phyloP scores from a whole-genome alignment of 2,888 invertebrate species.

The Hydraecia micacea region DNA sequence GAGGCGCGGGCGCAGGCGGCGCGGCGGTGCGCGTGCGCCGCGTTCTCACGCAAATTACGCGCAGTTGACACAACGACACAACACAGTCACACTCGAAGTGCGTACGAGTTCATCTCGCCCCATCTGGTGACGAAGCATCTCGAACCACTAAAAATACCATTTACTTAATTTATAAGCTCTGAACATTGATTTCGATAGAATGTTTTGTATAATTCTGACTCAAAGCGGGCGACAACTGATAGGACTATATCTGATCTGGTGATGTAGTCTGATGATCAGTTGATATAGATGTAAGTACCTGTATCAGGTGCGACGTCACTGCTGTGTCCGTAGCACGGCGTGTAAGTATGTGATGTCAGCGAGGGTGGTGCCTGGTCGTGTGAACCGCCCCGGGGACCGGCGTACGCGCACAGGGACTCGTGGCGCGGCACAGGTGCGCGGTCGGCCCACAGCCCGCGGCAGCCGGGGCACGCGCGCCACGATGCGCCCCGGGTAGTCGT shows the following conservation, averaged over 20 bases:
- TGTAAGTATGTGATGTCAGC: not conserved
- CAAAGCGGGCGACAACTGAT: not conserved
- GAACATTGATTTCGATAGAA: not conserved
- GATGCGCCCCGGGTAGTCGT: not conserved
- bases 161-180: not conserved
- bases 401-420: constrained; percentile 31
- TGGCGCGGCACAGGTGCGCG: constrained; percentile 51
- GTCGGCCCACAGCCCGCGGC: constrained; percentile 52
- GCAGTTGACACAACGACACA: constrained; percentile 58
- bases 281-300: too few relatives aligned
- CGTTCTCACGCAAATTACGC: constrained; percentile 72
- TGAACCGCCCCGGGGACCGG: constrained; percentile 54
- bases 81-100: constrained; percentile 17
- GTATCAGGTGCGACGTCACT: not conserved
- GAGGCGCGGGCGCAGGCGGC: not conserved
- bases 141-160: not conserved
- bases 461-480: constrained; percentile 16
- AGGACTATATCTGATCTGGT: not conserved
- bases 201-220: not conserved
- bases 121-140: constrained; percentile 20
- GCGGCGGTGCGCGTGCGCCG: constrained; percentile 21
- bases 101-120: constrained; percentile 41
- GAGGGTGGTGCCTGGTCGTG: constrained; percentile 30
- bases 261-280: too few relatives aligned
- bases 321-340: not conserved